phyloP scores from a whole-genome alignment of 2,888 invertebrate genomes.

The Protophormia terraenovae region DNA sequence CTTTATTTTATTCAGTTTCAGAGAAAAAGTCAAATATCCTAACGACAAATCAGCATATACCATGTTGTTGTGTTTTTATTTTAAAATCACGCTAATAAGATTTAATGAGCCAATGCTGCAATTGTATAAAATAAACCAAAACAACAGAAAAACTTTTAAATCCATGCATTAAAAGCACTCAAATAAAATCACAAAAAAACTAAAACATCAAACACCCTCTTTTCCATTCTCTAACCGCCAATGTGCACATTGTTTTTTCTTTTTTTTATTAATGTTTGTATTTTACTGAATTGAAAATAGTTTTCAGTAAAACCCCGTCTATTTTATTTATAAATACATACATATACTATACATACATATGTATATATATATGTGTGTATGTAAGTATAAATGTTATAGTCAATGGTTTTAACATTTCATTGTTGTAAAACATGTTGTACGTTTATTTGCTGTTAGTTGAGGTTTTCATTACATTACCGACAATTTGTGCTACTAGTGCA shows the following conservation, averaged over 20 bases:
- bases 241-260: background rate
- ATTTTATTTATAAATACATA: background rate
- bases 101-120: conserved; percentile 51
- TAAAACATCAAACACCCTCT: background rate
- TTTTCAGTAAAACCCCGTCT: conserved; percentile 9
- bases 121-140: conserved; percentile 22
- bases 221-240: background rate
- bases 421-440: conserved; percentile 56
- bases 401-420: conserved; percentile 57
- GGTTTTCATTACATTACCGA: conserved; percentile 61
- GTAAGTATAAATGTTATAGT: conserved; percentile 34
- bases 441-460: conserved; percentile 60
- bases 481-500: conserved; percentile 45
- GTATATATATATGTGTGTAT: too few relatives aligned
- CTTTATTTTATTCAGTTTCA: conserved; percentile 1
- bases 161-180: conserved; percentile 11
- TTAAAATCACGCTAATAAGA: conserved; percentile 47
- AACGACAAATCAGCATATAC: background rate
- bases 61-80: conserved; percentile 8
- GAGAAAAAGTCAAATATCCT: background rate
- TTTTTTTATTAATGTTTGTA: background rate
- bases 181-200: conserved; percentile 4
- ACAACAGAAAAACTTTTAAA: conserved; percentile 39
- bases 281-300: conserved; percentile 33
- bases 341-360: too few relatives aligned